Conservation (phyloP, 1,140 invertebrate species). For the Cephus cinctus region DNA sequence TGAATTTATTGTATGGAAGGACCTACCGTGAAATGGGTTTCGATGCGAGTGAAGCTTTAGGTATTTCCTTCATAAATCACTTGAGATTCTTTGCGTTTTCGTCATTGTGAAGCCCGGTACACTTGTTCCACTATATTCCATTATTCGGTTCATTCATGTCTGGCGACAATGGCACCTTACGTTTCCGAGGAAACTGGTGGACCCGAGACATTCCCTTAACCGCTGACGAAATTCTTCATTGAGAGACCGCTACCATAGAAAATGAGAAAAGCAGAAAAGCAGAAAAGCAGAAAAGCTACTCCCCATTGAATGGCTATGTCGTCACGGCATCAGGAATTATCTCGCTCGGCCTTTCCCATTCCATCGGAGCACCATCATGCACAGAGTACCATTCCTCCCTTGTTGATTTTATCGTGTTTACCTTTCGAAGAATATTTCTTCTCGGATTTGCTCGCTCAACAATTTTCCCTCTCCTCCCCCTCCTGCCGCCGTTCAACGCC, state of each 20-base stretch:
- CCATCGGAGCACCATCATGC: slow-evolving; percentile 1
- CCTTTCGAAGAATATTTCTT: slow-evolving; percentile 31
- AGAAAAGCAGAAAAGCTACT: slow-evolving; percentile 27
- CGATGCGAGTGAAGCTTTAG: no score
- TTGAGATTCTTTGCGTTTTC: slow-evolving; percentile 36
- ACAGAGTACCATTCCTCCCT: slow-evolving; percentile 12
- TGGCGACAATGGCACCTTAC: slow-evolving; percentile 51
- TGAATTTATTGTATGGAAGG: no score
- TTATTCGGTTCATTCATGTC: slow-evolving; percentile 43
- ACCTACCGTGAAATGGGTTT: no score
- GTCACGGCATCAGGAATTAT: slow-evolving; percentile 42
- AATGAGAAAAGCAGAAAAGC: slow-evolving; percentile 7
- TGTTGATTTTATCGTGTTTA: slow-evolving; percentile 48
- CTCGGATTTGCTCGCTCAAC: no score
- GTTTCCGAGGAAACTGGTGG: slow-evolving; percentile 23
- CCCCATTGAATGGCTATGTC: slow-evolving; percentile 32
- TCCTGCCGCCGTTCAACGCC: no score
- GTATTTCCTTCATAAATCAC: slow-evolving; percentile 48
- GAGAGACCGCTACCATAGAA: background rate
- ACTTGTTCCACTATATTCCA: slow-evolving; percentile 41
- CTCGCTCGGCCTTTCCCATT: slow-evolving; percentile 20
- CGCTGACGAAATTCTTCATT: slow-evolving; percentile 11
- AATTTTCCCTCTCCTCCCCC: no score
- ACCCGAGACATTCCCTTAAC: slow-evolving; percentile 10
- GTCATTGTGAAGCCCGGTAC: slow-evolving; percentile 36